Conservation (phyloP, 2,888 invertebrate species). For the Temnothorax rugatulus region DNA sequence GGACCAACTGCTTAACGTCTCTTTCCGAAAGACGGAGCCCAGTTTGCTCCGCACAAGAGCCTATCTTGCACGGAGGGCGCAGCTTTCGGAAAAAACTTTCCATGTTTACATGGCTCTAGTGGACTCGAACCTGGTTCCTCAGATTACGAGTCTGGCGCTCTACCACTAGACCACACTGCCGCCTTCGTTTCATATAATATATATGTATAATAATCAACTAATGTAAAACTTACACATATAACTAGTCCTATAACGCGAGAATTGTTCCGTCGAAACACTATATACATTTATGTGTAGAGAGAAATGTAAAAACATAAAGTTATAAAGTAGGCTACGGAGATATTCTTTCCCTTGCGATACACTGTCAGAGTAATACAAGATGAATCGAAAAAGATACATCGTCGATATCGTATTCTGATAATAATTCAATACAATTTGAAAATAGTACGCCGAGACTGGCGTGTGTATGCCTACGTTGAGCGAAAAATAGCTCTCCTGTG, state of each 20-base stretch:
- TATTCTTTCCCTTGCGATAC: not conserved
- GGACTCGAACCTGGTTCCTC: too few relatives aligned
- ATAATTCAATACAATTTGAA: constrained; percentile 30
- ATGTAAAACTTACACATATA: not conserved
- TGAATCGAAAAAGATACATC: not conserved
- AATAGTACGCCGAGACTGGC: not conserved
- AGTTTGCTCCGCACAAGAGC: too few relatives aligned
- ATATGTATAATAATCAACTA: not conserved
- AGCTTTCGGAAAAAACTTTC: too few relatives aligned
- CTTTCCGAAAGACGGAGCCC: too few relatives aligned
- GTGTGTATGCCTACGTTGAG: not conserved
- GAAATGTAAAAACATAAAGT: not conserved
- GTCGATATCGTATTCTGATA: constrained; percentile 1
- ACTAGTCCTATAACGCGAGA: not conserved
- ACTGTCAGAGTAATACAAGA: not conserved
- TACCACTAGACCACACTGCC: too few relatives aligned
- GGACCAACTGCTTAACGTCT: too few relatives aligned
- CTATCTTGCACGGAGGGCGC: too few relatives aligned
- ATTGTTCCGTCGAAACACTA: not conserved
- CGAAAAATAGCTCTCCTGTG: constrained; percentile 47
- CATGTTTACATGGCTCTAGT: too few relatives aligned
- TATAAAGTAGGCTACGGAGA: not conserved
- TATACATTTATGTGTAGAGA: too few relatives aligned
- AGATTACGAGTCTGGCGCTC: too few relatives aligned
- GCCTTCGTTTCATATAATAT: not conserved